Conservation (phyloP, 2,888 invertebrate species). For the Phorcus lineatus region DNA sequence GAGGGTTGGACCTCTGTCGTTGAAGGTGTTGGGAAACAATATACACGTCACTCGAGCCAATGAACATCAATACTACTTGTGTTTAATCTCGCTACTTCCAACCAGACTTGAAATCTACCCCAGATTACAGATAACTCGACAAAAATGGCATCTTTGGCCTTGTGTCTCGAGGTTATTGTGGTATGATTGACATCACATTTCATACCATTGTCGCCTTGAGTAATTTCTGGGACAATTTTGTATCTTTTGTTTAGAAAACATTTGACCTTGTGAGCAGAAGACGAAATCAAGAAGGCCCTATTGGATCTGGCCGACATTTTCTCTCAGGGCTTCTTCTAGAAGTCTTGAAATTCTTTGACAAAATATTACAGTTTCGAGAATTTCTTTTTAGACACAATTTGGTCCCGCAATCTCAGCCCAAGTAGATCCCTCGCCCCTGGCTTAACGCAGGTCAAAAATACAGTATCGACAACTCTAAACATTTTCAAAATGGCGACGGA, state of each 20-base stretch:
- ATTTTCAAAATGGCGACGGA: conserved; percentile 18
- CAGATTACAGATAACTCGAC: background rate
- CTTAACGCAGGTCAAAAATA: background rate
- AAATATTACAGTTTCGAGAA: conserved; percentile 8
- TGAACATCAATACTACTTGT: too few species aligned
- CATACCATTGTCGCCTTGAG: conserved; percentile 24
- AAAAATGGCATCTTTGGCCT: background rate
- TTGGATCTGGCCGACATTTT: background rate
- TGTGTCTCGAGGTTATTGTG: background rate
- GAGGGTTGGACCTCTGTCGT: background rate
- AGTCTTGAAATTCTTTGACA: conserved; percentile 18
- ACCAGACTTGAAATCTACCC: conserved; percentile 4
- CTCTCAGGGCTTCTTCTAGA: background rate
- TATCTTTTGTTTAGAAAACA: conserved; percentile 29
- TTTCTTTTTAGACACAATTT: conserved; percentile 4
- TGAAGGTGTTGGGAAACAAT: background rate
- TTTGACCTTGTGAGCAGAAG: conserved; percentile 25
- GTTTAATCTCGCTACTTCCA: background rate
- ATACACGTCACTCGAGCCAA: background rate
- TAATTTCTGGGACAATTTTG: conserved; percentile 26
- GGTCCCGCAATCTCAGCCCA: background rate
- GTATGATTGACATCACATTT: conserved; percentile 15
- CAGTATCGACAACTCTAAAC: background rate
- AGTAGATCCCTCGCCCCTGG: background rate
- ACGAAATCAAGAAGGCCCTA: background rate